A percentile compares a stretch with the other conserved stretches of the same genome.
phyloP scores from a whole-genome alignment of 2,797 vertebrate species.

The Sebastes trivittatus region DNA sequence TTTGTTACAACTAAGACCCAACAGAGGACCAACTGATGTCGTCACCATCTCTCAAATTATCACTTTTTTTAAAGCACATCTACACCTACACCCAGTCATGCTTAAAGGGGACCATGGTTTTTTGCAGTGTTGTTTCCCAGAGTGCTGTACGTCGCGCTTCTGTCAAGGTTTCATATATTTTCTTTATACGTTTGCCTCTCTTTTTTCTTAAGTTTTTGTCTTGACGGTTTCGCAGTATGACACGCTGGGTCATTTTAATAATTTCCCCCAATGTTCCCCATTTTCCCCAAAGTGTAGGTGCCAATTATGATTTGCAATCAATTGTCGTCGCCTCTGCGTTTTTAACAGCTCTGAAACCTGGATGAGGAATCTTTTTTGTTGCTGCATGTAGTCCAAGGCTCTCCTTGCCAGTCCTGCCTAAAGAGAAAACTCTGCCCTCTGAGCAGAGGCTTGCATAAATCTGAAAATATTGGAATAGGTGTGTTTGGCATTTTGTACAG shows the following conservation, averaged over 20 bases:
- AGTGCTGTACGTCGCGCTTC: constrained; percentile 62
- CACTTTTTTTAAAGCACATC: constrained; percentile 69
- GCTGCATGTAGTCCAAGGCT: constrained; percentile 70
- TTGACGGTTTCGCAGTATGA: constrained; percentile 51
- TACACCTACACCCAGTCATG: constrained; percentile 49
- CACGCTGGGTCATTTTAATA: constrained; percentile 57
- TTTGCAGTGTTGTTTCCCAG: constrained; percentile 75
- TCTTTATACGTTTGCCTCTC: constrained; percentile 49
- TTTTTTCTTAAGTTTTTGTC: constrained; percentile 23
- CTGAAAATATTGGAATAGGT: constrained; percentile 57
- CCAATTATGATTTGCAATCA: constrained; percentile 58
- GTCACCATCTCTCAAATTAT: constrained; percentile 61
- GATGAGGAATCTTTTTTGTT: constrained; percentile 59
- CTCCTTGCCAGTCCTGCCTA: constrained; percentile 54
- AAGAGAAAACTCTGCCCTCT: constrained; percentile 47
- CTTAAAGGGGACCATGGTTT: constrained; percentile 68
- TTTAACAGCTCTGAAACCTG: constrained; percentile 46
- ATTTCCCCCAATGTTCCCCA: constrained; percentile 23
- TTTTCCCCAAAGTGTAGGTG: constrained; percentile 59
- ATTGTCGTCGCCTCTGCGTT: constrained; percentile 58
- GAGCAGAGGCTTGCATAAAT: constrained; percentile 41
- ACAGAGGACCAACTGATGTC: constrained; percentile 82
- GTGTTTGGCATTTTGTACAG: constrained; percentile 78
- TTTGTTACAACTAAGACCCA: constrained; percentile 75
- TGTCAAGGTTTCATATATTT: constrained; percentile 57